Evolutionary conservation across 1,140 invertebrate genomes (phyloP).

Genomic region (Lordiphosa stackelbergi): DNA sequence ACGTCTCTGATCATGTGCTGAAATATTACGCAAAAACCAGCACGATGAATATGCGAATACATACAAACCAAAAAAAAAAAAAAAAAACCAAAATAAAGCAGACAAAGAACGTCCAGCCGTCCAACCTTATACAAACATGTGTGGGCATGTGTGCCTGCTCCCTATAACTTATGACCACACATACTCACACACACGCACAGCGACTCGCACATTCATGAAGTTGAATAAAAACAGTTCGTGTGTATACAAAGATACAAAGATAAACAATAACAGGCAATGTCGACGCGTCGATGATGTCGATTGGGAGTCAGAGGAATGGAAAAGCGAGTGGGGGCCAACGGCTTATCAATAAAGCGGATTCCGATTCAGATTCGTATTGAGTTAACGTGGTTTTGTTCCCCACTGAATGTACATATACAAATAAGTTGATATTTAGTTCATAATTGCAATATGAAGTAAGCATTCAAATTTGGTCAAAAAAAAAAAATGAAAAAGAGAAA

Average conservation of each 20-base stretch:
- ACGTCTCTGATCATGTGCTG: no score
- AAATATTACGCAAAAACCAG: no score
- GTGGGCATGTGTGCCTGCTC: conserved; percentile 4
- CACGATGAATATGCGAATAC: no score
- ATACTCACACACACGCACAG: background rate
- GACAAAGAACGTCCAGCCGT: conserved; percentile 6
- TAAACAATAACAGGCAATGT: conserved; percentile 16
- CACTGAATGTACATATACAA: no score
- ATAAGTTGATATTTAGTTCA: no score
- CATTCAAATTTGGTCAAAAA: no score
- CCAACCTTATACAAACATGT: conserved; percentile 11
- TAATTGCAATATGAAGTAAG: no score
- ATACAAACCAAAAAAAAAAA: no score
- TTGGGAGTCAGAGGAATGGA: conserved; percentile 2
- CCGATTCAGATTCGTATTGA: no score
- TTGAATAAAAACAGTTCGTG: conserved; percentile 12
- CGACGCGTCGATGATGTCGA: conserved; percentile 12
- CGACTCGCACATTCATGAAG: conserved; percentile 6
- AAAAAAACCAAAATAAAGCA: background rate
- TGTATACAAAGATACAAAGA: conserved; percentile 16
- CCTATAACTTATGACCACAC: conserved; percentile 3
- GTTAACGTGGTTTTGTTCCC: no score
- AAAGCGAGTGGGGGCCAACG: background rate
- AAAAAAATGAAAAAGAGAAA: no score
- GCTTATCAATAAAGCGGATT: no score